Base-by-base conservation (phyloP, 2,113 vertebrate species). In the Dicaeum eximium region DNA sequence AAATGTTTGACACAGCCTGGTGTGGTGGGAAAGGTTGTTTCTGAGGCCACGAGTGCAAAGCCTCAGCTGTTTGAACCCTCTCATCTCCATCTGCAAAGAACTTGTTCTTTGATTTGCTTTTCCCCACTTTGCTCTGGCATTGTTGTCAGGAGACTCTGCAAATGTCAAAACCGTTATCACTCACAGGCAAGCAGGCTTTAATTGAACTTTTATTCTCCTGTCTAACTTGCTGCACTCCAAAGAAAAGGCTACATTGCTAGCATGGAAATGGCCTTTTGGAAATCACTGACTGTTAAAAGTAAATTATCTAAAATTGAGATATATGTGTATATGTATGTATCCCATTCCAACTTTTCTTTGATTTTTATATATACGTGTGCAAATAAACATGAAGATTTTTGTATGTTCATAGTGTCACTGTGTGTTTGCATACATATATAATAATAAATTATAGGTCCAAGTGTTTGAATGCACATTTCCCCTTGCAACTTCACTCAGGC, bases 161-260 rank as follows among this genome's bases (percentile, higher is more conserved):
- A 98, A 98, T 98, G 96, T 97, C 97, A 98, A 97, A 94, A n/a
- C 80, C 91, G 96, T 97, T 97, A 97, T 92, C 88, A 92, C 80
- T 92, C 92, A 82, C 79, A 90, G 65, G 44, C 88, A 95, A 93
- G 56, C 54, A 93, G 78, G 35, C 38, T 94, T 95, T 97, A 97
- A 97, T 86, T 94, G 97, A 97, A 94, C 83, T 90, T 96, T 94
- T 90, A 67, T 90, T 92, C 77, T 95, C 67, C 72, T 57, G 57
- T 84, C 54, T 90, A 78, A 87, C 86, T 91, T 95, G 73, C 62
- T 93, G 85, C 69, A 61, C 60, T 93, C 65, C 15, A 37, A 82
- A 92, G 88, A 60, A 69, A 56, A 94, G 82, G 75, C 78, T 82
- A 13, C 44, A 28, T 14, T 30, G 31, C 58, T 61, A 60, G 56